These are phyloP conservation scores for Selene dorsalis DNA, from an alignment of 2,797 vertebrate genomes.

Conservation along the genomic window DNA sequence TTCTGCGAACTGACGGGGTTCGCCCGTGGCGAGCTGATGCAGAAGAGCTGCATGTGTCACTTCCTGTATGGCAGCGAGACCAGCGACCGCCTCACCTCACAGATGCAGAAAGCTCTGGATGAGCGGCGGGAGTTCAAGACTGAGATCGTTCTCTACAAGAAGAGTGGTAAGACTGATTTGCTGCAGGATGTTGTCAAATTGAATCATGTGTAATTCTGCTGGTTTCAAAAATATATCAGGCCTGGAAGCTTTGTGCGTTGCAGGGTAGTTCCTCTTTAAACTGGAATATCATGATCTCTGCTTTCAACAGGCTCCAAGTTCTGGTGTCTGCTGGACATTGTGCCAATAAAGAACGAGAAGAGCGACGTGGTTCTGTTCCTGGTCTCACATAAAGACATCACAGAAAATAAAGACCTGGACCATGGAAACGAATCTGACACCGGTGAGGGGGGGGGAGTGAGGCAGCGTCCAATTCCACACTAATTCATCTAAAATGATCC, in stretches of 20 bases:
- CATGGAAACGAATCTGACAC: conserved; percentile 73
- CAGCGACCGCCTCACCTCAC: conserved; percentile 78
- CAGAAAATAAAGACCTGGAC: conserved; percentile 84
- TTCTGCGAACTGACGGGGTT: conserved; percentile 87
- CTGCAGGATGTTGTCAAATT: not conserved
- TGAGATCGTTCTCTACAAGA: conserved; percentile 85
- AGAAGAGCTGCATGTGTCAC: conserved; percentile 86
- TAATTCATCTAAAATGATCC: conserved; percentile 47
- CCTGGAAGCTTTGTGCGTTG: not conserved
- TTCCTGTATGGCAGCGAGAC: conserved; percentile 86
- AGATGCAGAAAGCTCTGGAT: conserved; percentile 85
- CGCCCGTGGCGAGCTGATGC: conserved; percentile 86
- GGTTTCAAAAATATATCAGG: not conserved
- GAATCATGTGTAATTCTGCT: not conserved
- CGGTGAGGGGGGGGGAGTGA: conserved; percentile 71
- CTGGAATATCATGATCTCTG: not conserved
- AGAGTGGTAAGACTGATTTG: conserved; percentile 75
- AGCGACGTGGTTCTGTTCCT: conserved; percentile 89
- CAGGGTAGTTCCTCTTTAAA: not conserved
- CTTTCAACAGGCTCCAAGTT: conserved; percentile 81
- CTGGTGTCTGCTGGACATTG: conserved; percentile 88
- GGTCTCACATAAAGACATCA: conserved; percentile 89
- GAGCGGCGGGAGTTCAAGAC: conserved; percentile 86
- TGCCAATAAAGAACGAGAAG: conserved; percentile 89
- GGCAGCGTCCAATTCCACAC: conserved; percentile 3